These are phyloP conservation scores for Teleogryllus occipitalis DNA, from an alignment of 1,140 invertebrate species.

Conservation along the genomic window DNA sequence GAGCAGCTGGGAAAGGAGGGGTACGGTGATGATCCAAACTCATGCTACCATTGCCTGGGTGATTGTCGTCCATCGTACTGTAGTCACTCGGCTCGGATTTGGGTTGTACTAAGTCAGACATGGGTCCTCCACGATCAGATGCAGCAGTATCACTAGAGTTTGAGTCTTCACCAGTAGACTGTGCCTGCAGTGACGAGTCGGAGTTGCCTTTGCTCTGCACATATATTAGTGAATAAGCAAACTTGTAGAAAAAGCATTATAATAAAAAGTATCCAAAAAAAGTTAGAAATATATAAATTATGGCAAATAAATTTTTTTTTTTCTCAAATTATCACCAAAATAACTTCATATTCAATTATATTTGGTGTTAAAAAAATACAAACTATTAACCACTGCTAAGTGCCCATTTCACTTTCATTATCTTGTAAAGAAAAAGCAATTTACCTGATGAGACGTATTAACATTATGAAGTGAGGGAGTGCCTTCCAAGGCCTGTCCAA, in stretches of 20 bases:
- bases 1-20: constrained; percentile 57
- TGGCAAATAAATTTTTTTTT: too few species aligned
- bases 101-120: constrained; percentile 34
- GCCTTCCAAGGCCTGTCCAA: constrained; percentile 64
- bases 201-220: constrained; percentile 36
- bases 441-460: constrained; percentile 22
- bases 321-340: too few species aligned
- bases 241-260: too few species aligned
- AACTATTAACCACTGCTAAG: not conserved
- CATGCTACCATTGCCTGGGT: constrained; percentile 54
- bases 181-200: constrained; percentile 47
- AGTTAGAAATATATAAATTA: too few species aligned
- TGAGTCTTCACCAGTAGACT: constrained; percentile 66
- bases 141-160: constrained; percentile 54
- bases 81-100: constrained; percentile 55
- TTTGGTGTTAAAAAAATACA: too few species aligned
- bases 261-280: too few species aligned
- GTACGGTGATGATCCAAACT: constrained; percentile 54
- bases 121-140: constrained; percentile 46
- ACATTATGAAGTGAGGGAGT: constrained; percentile 43
- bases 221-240: not conserved
- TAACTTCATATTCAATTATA: too few species aligned
- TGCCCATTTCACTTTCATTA: not conserved
- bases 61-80: constrained; percentile 45
- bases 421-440: constrained; percentile 16